Evolutionary conservation across 2,888 invertebrate genomes (phyloP), one percentile per base, ranked within the genome.

Genomic region (Mythimna lalbum): DNA sequence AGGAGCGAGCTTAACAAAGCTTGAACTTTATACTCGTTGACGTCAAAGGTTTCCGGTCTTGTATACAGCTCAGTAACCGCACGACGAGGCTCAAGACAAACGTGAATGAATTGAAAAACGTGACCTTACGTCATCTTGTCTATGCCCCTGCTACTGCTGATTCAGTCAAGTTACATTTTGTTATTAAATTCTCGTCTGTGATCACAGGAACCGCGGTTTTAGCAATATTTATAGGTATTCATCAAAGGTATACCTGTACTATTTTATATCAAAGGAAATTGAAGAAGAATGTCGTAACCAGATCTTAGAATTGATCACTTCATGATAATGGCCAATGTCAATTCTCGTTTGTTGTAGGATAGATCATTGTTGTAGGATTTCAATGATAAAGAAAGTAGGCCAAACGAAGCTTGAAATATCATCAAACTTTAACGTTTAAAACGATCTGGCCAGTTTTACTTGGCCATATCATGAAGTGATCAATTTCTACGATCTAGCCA

Each of bases 41-140:
- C 70, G 64, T 57, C 60, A 72, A 55, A 67, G 55, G 52, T 66
- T 74, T 69, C 43, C 70, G 69, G 64, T 69, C 23, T 56, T 57
- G 50, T 59, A 52, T 21, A 49, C 39, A 60, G 62, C 73, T 59
- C 61, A 69, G 72, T 61, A 74, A 70, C 69, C 73, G 75, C 81
- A 86, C 80, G 79, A 80, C 69, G 55, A 55, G 39, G 60, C 66
- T 61, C 56, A 23, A 76, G 33, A 76, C 63, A 67, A 73, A 74
- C 63, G 60, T 76, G 82, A 82, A 84, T 84, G 82, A 80, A 86
- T 80, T 67, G 77, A 80, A 82, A 85, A 86, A 84, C 87, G 86
- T 88, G 88, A 87, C 80, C 64, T 87, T 84, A 86, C 86, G 81
- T 89, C 87, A 87, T 78, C 76, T 71, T 73, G 65, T 67, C 63